A percentile compares a stretch with the other conserved stretches of the same genome.
These are phyloP conservation scores for Thripadectes ignobilis DNA, from an alignment of 2,797 vertebrate genomes.

Conservation along the genomic window DNA sequence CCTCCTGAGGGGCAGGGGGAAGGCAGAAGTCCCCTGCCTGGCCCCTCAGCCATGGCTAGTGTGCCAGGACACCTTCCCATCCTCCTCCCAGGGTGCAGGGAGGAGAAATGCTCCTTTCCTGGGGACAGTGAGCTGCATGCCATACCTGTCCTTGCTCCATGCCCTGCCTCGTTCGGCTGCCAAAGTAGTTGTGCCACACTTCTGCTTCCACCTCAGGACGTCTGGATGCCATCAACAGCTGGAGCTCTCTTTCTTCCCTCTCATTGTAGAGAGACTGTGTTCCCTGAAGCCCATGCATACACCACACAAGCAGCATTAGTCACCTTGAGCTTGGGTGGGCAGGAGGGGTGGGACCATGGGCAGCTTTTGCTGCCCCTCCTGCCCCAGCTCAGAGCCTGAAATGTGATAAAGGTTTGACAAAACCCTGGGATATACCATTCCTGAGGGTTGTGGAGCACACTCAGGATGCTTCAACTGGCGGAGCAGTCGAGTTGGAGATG, in stretches of 20 bases:
- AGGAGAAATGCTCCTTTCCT: neutral
- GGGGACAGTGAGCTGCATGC: no score
- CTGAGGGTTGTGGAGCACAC: accelerated
- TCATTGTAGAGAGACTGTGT: neutral
- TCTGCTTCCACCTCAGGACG: neutral
- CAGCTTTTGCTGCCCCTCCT: neutral
- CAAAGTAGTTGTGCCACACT: neutral
- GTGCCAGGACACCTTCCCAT: neutral
- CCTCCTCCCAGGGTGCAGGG: neutral
- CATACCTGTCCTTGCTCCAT: neutral
- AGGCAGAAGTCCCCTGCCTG: neutral
- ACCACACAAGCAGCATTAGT: neutral
- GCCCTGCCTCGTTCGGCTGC: neutral
- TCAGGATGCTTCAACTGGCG: neutral
- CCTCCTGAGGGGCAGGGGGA: neutral
- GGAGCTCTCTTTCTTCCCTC: neutral
- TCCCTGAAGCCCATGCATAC: neutral
- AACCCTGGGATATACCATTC: neutral
- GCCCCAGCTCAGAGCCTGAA: neutral
- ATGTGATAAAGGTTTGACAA: neutral
- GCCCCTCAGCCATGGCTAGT: neutral
- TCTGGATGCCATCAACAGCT: neutral
- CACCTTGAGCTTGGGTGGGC: neutral
- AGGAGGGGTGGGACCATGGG: neutral
- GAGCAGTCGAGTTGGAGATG: neutral